Conservation (phyloP, 1,140 invertebrate genomes). For the Drosophila burlai region DNA sequence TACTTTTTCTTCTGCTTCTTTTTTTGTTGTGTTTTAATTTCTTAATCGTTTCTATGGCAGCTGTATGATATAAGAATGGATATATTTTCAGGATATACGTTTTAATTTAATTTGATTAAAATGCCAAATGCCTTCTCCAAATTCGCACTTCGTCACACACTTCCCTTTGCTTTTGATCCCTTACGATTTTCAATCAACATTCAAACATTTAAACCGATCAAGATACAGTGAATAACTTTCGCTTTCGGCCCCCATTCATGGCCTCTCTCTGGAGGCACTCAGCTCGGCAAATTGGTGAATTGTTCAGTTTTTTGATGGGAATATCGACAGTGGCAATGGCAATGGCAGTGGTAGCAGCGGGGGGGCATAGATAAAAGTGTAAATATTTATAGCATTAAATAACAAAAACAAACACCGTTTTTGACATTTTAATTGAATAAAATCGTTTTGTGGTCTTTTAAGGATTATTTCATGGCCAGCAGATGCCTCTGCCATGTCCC, state of each 20-base stretch:
- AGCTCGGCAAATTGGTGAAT: slow-evolving; percentile 12
- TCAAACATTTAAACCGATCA: slow-evolving; percentile 5
- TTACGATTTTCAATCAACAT: slow-evolving; percentile 8
- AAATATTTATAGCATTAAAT: slow-evolving; percentile 82
- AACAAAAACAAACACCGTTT: slow-evolving; percentile 79
- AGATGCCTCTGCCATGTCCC: slow-evolving; percentile 22
- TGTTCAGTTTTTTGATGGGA: slow-evolving; percentile 6
- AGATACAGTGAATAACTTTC: slow-evolving; percentile 14
- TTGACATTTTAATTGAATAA: slow-evolving; percentile 84
- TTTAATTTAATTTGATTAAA: background rate
- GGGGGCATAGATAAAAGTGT: slow-evolving; percentile 57
- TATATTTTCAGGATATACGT: too few species aligned
- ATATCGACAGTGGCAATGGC: background rate
- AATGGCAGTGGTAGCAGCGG: background rate
- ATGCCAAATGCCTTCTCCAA: background rate
- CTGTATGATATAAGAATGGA: too few species aligned
- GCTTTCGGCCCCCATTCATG: slow-evolving; percentile 17
- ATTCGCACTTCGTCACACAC: too few species aligned
- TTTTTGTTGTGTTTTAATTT: too few species aligned
- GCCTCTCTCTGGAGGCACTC: slow-evolving; percentile 22
- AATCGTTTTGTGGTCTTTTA: slow-evolving; percentile 83
- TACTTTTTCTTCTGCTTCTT: too few species aligned
- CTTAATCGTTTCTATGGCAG: too few species aligned
- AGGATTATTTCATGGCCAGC: slow-evolving; percentile 80
- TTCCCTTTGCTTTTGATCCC: background rate